Base-by-base conservation (phyloP, 37 sponge, comb jelly and placozoan genomes). In the Mnemiopsis leidyi region DNA sequence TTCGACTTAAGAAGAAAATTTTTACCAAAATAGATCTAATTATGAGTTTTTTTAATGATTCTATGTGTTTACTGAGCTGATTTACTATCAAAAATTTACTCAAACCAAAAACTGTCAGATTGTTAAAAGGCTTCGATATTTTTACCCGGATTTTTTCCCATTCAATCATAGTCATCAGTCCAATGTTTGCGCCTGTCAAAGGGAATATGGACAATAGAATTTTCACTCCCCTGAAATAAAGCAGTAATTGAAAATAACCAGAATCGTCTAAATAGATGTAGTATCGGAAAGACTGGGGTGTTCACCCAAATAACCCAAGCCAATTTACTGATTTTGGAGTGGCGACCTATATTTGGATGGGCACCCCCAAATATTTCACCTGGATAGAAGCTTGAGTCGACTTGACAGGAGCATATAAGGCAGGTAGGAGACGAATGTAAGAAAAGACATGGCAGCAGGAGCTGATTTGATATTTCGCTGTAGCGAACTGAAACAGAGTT, bases 111-210 rank as follows among this genome's bases (percentile, higher is more conserved):
- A n/a, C n/a, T n/a, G n/a, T n/a, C n/a, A n/a, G n/a, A n/a, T n/a
- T n/a, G n/a, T n/a, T n/a, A n/a, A n/a, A n/a, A n/a, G n/a, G n/a
- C n/a, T n/a, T n/a, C n/a, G n/a, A n/a, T n/a, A n/a, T n/a, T n/a
- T n/a, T 48, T 32, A 61, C 82, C 31, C 82, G 32, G 7, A 93
- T 71, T 26, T 37, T 77, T 92, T 97, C 97, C 83, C 94, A 82
- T 0, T 32, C 71, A n/a, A 93, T 30, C 23, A 97, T 90, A 18
- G 94, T 92, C 1, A 69, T 76, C 21, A 94, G 35, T 25, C 94
- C 96, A 2, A 96, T 38, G 18, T 94, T 94, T 92, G 95, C 69
- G 85, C 96, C 95, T 0, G 95, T 95, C 82, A 95, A 95, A 69
- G 96, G 94, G n/a, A 96, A 68, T 13, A 96, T 1, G 88, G 96